These are phyloP conservation scores for Arbacia lixula DNA, from an alignment of 53 echinoderm and acorn worm species.

Conservation along the genomic window DNA sequence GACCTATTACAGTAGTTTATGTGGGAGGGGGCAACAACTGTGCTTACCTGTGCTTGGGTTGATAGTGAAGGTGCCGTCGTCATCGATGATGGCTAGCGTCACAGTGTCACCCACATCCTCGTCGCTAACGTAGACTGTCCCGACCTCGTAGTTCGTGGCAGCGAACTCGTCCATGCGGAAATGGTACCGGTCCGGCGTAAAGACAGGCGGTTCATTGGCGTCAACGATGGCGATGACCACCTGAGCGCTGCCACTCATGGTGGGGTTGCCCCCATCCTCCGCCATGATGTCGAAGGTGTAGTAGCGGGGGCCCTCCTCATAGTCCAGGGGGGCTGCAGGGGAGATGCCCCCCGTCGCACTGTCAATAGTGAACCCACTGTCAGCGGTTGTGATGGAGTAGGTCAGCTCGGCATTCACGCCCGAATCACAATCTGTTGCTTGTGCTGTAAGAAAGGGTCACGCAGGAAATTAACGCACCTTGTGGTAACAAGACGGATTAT, in stretches of 20 bases:
- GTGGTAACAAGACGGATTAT: background rate
- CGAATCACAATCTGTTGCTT: conserved; percentile 61
- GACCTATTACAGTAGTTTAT: too few relatives aligned
- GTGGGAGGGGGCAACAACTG: too few relatives aligned
- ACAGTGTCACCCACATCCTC: conserved; percentile 63
- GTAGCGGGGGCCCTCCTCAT: conserved; percentile 42
- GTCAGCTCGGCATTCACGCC: conserved; percentile 70
- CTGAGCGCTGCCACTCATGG: conserved; percentile 32
- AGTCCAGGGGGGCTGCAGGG: conserved; percentile 40
- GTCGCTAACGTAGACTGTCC: conserved; percentile 91
- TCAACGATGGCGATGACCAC: conserved; percentile 69
- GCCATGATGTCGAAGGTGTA: conserved; percentile 66
- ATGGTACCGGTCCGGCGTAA: conserved; percentile 64
- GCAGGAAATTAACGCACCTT: background rate
- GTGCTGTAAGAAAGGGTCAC: conserved; percentile 40
- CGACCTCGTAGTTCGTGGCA: conserved; percentile 66
- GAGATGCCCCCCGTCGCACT: conserved; percentile 9
- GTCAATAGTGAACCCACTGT: conserved; percentile 18
- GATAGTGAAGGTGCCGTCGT: conserved; percentile 55
- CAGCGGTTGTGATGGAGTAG: conserved; percentile 8
- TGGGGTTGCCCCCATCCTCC: conserved; percentile 61
- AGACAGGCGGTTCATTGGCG: conserved; percentile 74
- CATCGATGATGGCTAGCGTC: background rate
- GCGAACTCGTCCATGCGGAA: conserved; percentile 91
- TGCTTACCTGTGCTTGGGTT: too few relatives aligned